phyloP scores from a whole-genome alignment of 2,888 invertebrate species.

The Rhagonycha lutea region DNA sequence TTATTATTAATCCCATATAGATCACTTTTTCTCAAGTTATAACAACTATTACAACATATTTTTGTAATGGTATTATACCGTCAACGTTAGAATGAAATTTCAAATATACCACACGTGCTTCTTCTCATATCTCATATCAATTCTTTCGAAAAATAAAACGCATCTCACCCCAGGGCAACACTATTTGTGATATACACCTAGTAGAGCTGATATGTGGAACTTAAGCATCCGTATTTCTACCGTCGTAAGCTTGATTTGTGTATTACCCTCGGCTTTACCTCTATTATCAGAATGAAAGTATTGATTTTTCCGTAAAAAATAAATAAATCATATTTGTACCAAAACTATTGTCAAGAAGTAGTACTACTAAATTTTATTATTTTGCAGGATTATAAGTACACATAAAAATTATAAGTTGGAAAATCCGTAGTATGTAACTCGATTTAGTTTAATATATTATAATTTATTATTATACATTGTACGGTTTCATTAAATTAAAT shows the following conservation, averaged over 20 bases:
- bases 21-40: too few relatives aligned
- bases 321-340: conserved; percentile 4
- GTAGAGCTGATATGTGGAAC: conserved; percentile 39
- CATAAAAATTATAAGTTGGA: neutral
- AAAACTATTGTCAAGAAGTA: neutral
- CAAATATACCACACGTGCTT: conserved; percentile 40
- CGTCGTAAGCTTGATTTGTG: conserved; percentile 39
- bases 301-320: conserved; percentile 17
- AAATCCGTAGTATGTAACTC: neutral
- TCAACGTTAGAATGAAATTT: conserved; percentile 19
- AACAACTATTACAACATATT: conserved; percentile 1
- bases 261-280: conserved; percentile 36
- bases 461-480: too few relatives aligned
- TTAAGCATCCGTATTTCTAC: conserved; percentile 35
- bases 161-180: conserved; percentile 45
- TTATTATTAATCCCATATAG: neutral
- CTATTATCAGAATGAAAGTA: conserved; percentile 34
- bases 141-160: conserved; percentile 47
- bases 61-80: conserved; percentile 7
- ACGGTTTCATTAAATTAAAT: too few relatives aligned
- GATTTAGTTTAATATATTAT: too few relatives aligned
- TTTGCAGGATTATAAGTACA: too few relatives aligned
- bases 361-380: neutral
- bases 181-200: conserved; percentile 46
- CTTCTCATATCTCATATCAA: conserved; percentile 48